Percentiles rank a stretch among this genome's conserved stretches.
phyloP scores from a whole-genome alignment of 1,140 invertebrate species.

The Eubasilissa regina region DNA sequence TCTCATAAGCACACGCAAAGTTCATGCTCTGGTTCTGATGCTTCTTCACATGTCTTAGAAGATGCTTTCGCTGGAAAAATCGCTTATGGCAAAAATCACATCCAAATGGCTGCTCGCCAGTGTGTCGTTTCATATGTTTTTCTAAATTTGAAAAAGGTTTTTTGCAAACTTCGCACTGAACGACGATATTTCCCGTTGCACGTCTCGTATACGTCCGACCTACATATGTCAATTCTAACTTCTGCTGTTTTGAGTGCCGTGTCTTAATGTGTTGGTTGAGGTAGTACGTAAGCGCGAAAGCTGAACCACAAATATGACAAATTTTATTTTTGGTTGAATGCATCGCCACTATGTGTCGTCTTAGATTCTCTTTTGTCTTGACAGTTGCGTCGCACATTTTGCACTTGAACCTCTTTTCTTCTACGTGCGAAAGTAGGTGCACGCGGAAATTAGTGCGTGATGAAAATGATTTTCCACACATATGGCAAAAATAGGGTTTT shows the following conservation, averaged over 20 bases:
- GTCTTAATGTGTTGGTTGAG: slow-evolving; percentile 38
- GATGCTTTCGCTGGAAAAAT: slow-evolving; percentile 33
- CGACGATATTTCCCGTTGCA: background rate
- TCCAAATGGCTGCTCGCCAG: slow-evolving; percentile 18
- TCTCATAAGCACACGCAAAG: slow-evolving; percentile 5
- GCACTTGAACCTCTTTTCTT: slow-evolving; percentile 17
- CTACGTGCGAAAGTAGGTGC: slow-evolving; percentile 2
- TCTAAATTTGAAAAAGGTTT: slow-evolving; percentile 31
- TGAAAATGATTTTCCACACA: slow-evolving; percentile 23
- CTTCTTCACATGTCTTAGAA: slow-evolving; percentile 21
- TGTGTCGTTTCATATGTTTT: slow-evolving; percentile 41
- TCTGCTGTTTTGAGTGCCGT: slow-evolving; percentile 4
- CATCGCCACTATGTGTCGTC: background rate
- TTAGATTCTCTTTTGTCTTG: slow-evolving; percentile 27
- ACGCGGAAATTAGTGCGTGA: background rate
- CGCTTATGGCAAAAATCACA: slow-evolving; percentile 28
- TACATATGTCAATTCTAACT: background rate
- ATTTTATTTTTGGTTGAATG: slow-evolving; percentile 26
- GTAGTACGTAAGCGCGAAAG: slow-evolving; percentile 19
- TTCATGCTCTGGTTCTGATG: slow-evolving; percentile 25
- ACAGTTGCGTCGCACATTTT: slow-evolving; percentile 10
- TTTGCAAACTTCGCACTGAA: slow-evolving; percentile 29
- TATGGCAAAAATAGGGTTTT: slow-evolving; percentile 29
- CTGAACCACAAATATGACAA: slow-evolving; percentile 21
- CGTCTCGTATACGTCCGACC: background rate